Evolutionary conservation across 1,140 invertebrate species (phyloP).

Genomic region (Drosophila gunungcola): DNA sequence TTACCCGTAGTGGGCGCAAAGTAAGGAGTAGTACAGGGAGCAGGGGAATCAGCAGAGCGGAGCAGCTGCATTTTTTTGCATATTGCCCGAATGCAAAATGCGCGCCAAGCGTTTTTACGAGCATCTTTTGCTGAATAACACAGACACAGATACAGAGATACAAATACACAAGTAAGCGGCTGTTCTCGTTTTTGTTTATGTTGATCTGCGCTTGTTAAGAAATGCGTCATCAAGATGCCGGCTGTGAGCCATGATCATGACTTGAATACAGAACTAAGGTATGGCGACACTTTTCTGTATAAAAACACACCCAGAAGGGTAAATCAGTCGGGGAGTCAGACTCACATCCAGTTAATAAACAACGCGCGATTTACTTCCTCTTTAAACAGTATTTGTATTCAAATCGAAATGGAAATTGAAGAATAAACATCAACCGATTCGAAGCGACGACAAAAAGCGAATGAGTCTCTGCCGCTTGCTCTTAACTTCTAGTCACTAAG

Average conservation of each 20-base stretch:
- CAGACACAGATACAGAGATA: constrained; percentile 27
- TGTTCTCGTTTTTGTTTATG: constrained; percentile 20
- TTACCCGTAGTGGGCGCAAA: not conserved
- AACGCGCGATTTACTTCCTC: constrained; percentile 26
- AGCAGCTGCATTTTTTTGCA: constrained; percentile 59
- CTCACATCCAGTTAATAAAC: constrained; percentile 24
- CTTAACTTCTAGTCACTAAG: constrained; percentile 70
- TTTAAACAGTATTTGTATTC: constrained; percentile 22
- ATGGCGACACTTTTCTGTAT: constrained; percentile 23
- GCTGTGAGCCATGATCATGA: constrained; percentile 75
- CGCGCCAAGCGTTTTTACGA: constrained; percentile 70
- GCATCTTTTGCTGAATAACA: constrained; percentile 50
- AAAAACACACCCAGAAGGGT: constrained; percentile 10
- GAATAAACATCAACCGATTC: constrained; percentile 30
- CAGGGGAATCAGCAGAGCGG: constrained; percentile 25
- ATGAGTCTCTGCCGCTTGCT: constrained; percentile 44
- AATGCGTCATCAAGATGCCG: constrained; percentile 78
- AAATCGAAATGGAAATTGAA: constrained; percentile 7
- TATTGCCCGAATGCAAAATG: constrained; percentile 42
- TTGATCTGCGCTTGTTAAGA: constrained; percentile 35
- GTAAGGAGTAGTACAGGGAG: constrained; percentile 14
- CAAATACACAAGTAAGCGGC: constrained; percentile 29
- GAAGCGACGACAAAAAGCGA: constrained; percentile 34
- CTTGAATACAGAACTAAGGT: constrained; percentile 50
- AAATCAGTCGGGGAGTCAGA: not conserved